These are phyloP conservation scores for Myzus persicae DNA, from an alignment of 1,140 invertebrate genomes.

Conservation along the genomic window DNA sequence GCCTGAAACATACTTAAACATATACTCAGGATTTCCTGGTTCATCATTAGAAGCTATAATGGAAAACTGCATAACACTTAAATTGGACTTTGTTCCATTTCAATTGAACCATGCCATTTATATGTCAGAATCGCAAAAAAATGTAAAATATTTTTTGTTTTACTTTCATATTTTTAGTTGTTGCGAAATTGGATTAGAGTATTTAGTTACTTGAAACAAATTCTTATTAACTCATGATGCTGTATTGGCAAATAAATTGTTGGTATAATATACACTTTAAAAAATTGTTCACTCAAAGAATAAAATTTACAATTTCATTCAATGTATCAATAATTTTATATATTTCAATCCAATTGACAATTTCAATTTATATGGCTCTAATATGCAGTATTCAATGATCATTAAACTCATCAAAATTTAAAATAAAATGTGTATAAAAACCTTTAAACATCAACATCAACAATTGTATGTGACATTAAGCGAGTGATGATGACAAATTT, in stretches of 20 bases:
- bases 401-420: neutral
- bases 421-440: neutral
- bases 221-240: neutral
- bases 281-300: neutral
- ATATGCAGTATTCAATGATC: neutral
- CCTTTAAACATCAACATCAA: neutral
- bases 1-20: constrained; percentile 1
- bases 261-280: neutral
- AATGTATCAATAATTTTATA: neutral
- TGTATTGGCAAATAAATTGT: neutral
- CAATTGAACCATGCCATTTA: constrained; percentile 26
- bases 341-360: neutral
- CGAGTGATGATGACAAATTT: neutral
- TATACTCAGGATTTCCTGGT: constrained; percentile 43
- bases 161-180: neutral
- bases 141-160: constrained; percentile 14
- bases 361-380: neutral
- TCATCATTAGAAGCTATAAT: constrained; percentile 44
- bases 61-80: constrained; percentile 22
- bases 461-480: neutral
- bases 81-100: constrained; percentile 39
- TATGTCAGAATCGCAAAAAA: neutral
- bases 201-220: neutral
- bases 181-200: neutral
- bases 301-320: neutral